Evolutionary conservation across 2,797 vertebrate species (phyloP), one percentile per base, ranked within the genome.

Genomic region (Periophthalmus magnuspinnatus): DNA sequence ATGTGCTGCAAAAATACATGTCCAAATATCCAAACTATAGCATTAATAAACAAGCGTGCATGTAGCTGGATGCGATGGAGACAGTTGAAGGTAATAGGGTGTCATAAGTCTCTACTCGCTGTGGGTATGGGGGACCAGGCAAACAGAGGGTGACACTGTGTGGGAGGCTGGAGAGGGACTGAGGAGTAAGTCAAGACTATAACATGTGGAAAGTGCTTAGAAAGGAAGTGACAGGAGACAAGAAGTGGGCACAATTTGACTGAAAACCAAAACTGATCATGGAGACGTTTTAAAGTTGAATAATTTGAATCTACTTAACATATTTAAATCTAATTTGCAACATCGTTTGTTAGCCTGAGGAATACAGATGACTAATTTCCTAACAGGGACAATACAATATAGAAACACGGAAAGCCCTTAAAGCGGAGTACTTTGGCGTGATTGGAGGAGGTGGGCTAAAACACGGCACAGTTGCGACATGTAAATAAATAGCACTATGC

Each of bases 41-140:
- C n/a, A 75, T 68, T 72, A 74, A 83, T 69, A 68, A 79, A 52
- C 50, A 52, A 52, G 50, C 19, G 19, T 52, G 50, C 21, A 52
- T 52, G 50, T 7, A 21, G 41, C 41, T 5, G 41, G 41, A 16
- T 45, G 41, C 41, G 11, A 9, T 21, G 48, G 50, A n/a, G 67
- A 74, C 38, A 72, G 67, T 28, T 28, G 24, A 33, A 58, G 56
- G 56, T 58, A 58, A 58, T 58, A 58, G 9, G 24, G 24, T 58
- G 28, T 58, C 24, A 33, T 8, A 17, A 16, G 54, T 21, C 4
- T 56, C 2, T 52, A 10, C 32, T 28, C 16, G 9, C 24, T 58
- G 56, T 58, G 28, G 56, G 58, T 28, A 16, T 19, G 14, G 14
- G 24, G 17, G 21, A 64, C 57, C 74, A 57, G 38, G 73, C 68